Evolutionary conservation across 1,140 invertebrate genomes (phyloP), one percentile per base, ranked within the genome.

Genomic region (Tetragnatha versicolor): DNA sequence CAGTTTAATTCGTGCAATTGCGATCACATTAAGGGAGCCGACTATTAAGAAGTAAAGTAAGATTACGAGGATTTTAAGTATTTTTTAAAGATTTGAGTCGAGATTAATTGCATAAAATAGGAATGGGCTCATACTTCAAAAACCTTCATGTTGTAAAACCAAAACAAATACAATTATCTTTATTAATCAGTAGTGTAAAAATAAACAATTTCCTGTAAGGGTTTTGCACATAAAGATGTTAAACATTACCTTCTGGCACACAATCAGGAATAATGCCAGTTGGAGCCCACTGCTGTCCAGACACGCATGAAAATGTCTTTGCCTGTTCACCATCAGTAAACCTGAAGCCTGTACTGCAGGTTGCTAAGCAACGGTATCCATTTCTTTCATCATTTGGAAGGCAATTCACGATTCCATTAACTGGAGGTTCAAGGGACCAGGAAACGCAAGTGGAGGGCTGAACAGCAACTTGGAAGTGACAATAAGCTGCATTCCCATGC

Each of bases 371-470:
- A 72, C 95, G 92, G 35, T 94, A 88, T 76, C 93, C 93, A 83
- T 90, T 90, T 17, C 81, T 78, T 7, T 80, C 79, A 72, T 94
- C 93, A 42, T 82, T 83, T 27, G 92, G 91, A 14, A 93, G 85
- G 83, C 96, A 98, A 83, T 96, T 95, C 0, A 97, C 87, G 68
- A 91, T 92, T 42, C 95, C 95, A 85, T 97, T 92, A 2, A 92
- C 91, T 9, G 96, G 95, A 22, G 92, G 89, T 84, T 92, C 92
- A 2, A 98, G 84, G 85, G 98, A 95, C 94, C 95, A 97, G 83
- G 96, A 93, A 1, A 96, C 94, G 84, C 96, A 98, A 17, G 93
- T 92, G 2, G 95, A 95, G 2, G 96, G 94, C 90, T 97, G 93
- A n/a, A 88, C 84, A 2, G 84, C 83, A 1, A 94, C 94, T 88